Evolutionary conservation across 2,113 vertebrate genomes (phyloP).

Genomic region (Phalacrocorax carbo): DNA sequence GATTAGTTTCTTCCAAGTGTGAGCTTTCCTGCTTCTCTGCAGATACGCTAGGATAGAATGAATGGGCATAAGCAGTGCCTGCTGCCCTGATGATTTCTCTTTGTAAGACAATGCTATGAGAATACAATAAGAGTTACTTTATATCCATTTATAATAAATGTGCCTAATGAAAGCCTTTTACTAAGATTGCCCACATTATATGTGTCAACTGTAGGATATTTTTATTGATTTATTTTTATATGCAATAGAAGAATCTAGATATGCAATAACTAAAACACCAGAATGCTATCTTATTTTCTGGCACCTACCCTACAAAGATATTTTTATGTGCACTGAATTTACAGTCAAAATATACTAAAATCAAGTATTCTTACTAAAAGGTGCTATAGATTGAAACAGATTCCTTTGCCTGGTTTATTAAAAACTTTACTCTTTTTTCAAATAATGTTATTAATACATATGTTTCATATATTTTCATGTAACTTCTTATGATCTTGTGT

Average conservation of each 20-base stretch:
- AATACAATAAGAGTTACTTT: not conserved
- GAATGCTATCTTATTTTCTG: not conserved
- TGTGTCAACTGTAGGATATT: not conserved
- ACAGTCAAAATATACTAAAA: not conserved
- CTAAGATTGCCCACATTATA: not conserved
- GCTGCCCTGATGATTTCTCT: not conserved
- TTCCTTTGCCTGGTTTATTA: not conserved
- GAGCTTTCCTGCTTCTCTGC: constrained; percentile 46
- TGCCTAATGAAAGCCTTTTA: not conserved
- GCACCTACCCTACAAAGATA: not conserved
- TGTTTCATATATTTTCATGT: not conserved
- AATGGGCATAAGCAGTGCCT: not conserved
- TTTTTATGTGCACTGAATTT: not conserved
- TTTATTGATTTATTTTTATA: not conserved
- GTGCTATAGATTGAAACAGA: not conserved
- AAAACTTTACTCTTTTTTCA: not conserved
- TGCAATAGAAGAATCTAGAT: not conserved
- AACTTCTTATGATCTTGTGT: not conserved
- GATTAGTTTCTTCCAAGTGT: constrained; percentile 59
- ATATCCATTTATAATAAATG: not conserved
- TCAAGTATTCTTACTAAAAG: not conserved
- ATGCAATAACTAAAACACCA: not conserved
- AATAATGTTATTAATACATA: not conserved
- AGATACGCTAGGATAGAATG: not conserved
- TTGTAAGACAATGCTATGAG: not conserved